Conservation (phyloP, 2,113 vertebrate genomes). For the Chlorodrepanis virens region DNA sequence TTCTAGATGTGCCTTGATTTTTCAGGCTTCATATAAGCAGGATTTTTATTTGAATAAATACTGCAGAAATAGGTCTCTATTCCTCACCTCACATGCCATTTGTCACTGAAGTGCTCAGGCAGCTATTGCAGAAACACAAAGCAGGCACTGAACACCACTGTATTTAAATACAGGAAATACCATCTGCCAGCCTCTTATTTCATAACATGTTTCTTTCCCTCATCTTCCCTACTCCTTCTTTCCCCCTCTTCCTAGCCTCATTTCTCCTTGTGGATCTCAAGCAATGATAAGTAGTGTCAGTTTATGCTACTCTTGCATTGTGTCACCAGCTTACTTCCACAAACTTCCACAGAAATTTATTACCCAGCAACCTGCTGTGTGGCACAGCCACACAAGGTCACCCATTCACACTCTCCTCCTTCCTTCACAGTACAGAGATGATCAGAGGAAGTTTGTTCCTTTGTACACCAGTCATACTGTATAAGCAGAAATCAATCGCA, state of each 20-base stretch:
- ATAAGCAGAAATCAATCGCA: not conserved
- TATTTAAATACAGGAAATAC: not conserved
- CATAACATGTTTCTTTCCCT: not conserved
- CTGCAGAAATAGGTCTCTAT: not conserved
- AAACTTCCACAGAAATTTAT: not conserved
- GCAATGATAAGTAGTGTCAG: not conserved
- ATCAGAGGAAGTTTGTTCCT: not conserved
- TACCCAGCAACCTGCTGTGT: not conserved
- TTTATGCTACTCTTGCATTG: not conserved
- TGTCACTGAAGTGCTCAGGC: not conserved
- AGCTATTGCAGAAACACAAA: not conserved
- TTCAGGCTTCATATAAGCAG: not conserved
- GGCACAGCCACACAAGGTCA: conserved; percentile 10
- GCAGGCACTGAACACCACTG: not conserved
- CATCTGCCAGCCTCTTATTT: not conserved
- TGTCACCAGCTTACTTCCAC: not conserved
- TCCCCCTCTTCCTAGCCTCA: not conserved
- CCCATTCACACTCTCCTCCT: not conserved
- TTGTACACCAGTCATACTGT: not conserved
- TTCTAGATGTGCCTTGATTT: not conserved
- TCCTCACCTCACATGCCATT: not conserved
- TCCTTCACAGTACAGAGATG: not conserved
- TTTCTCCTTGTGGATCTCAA: not conserved
- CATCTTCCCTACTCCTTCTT: not conserved
- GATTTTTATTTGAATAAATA: not conserved